Conservation (phyloP, 2,797 vertebrate species). For the Hoplostethus atlanticus region DNA sequence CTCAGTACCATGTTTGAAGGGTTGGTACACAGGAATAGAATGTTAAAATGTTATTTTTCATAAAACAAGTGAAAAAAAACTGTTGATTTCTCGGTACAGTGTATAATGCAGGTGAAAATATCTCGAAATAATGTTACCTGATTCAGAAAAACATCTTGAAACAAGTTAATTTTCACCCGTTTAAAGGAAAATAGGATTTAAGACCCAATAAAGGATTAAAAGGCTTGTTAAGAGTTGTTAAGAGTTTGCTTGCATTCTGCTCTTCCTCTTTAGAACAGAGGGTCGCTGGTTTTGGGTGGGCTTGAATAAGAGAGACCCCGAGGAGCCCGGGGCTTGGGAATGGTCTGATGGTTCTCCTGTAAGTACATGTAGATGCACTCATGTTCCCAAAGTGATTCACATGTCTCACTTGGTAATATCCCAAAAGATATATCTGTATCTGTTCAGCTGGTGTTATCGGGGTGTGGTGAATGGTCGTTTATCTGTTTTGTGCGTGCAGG, state of each 20-base stretch:
- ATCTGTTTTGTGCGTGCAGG: conserved; percentile 76
- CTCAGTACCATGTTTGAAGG: conserved; percentile 91
- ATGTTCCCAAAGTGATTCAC: not conserved
- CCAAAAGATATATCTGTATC: not conserved
- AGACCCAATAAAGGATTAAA: too few species aligned
- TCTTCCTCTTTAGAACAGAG: conserved; percentile 83
- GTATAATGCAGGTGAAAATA: not conserved
- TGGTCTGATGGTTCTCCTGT: conserved; percentile 95
- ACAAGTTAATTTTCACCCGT: too few species aligned
- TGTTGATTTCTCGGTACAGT: not conserved
- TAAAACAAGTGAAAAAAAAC: too few species aligned
- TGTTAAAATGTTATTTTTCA: not conserved
- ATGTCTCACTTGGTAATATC: not conserved
- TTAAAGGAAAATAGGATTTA: too few species aligned
- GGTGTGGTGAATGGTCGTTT: not conserved
- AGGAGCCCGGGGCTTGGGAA: conserved; percentile 87
- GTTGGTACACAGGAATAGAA: conserved; percentile 81
- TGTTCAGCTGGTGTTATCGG: too few species aligned
- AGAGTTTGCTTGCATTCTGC: conserved; percentile 52
- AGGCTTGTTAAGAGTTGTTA: conserved; percentile 26
- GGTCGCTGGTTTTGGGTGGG: conserved; percentile 96
- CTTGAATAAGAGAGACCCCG: conserved; percentile 92
- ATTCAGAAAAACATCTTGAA: too few species aligned
- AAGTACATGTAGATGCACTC: conserved; percentile 63
- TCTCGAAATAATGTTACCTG: not conserved